A percentile compares a stretch with the other conserved stretches of the same genome.
Evolutionary conservation across 2,888 invertebrate genomes (phyloP).

Genomic region (Spilosoma lubricipeda): DNA sequence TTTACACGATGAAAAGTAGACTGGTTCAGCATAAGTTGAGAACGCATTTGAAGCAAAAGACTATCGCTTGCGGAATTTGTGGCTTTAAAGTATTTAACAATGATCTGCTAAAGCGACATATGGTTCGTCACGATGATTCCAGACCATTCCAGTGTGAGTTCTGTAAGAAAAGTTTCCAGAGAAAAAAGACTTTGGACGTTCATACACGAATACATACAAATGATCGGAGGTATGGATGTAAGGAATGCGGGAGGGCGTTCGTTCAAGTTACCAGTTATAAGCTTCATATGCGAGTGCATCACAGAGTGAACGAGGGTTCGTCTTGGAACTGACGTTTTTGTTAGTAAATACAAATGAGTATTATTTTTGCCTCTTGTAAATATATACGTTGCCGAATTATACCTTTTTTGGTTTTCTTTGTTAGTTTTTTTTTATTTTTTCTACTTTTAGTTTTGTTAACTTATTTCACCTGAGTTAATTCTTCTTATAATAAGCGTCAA

Average conservation of each 20-base stretch:
- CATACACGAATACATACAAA: conserved; percentile 86
- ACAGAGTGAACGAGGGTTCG: conserved; percentile 60
- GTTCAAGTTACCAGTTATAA: conserved; percentile 86
- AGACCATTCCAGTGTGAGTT: conserved; percentile 85
- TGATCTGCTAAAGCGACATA: conserved; percentile 82
- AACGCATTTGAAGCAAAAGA: conserved; percentile 73
- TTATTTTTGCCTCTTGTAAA: background rate
- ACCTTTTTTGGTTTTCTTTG: background rate
- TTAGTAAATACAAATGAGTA: background rate
- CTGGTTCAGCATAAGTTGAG: conserved; percentile 67
- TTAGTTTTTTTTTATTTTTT: no score
- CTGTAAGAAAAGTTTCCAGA: conserved; percentile 86
- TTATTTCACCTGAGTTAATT: no score
- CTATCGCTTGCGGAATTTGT: conserved; percentile 70
- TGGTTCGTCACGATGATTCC: conserved; percentile 84
- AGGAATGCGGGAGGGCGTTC: conserved; percentile 85
- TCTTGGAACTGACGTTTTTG: conserved; percentile 25
- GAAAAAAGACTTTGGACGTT: conserved; percentile 84
- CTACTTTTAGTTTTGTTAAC: no score
- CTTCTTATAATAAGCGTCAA: no score
- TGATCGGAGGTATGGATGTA: conserved; percentile 78
- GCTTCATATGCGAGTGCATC: conserved; percentile 83
- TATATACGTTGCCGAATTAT: background rate
- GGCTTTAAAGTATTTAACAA: conserved; percentile 74
- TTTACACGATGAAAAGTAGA: conserved; percentile 65